phyloP scores from a whole-genome alignment of 2,888 invertebrate species.

The Eupithecia dodoneata region DNA sequence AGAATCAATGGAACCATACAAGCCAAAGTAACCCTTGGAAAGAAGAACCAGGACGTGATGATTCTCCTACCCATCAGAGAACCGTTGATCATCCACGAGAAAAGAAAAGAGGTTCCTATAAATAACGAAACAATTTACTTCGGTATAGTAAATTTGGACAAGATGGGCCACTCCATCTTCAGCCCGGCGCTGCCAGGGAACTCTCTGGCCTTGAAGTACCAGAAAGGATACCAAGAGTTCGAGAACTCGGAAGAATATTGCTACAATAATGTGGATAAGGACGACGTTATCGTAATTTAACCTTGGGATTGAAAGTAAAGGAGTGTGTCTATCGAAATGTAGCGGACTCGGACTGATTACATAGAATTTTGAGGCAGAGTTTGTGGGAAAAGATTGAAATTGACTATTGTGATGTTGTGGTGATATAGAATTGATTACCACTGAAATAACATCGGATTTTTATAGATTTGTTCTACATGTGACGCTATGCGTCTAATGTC shows the following conservation, averaged over 20 bases:
- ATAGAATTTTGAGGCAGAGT: background rate
- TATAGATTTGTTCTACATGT: background rate
- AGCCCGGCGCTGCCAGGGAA: conserved; percentile 61
- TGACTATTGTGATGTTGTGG: background rate
- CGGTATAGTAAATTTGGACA: conserved; percentile 69
- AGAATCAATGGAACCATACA: conserved; percentile 73
- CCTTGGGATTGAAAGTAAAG: conserved; percentile 19
- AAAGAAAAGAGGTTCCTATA: conserved; percentile 30
- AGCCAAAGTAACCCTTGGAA: conserved; percentile 69
- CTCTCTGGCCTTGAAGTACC: conserved; percentile 74
- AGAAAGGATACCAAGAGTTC: conserved; percentile 70
- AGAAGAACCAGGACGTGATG: conserved; percentile 63
- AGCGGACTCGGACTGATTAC: background rate
- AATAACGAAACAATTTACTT: conserved; percentile 67
- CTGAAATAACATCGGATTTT: background rate
- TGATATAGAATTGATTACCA: background rate
- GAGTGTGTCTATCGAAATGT: conserved; percentile 6
- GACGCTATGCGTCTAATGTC: background rate
- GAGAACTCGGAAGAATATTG: conserved; percentile 46
- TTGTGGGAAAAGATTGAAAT: background rate
- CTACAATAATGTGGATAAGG: conserved; percentile 57
- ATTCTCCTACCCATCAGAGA: conserved; percentile 71
- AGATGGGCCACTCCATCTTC: conserved; percentile 65
- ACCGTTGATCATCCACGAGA: conserved; percentile 63
- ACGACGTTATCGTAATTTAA: conserved; percentile 65